phyloP scores from a whole-genome alignment of 2,888 invertebrate genomes.

The Geophilus truncorum region DNA sequence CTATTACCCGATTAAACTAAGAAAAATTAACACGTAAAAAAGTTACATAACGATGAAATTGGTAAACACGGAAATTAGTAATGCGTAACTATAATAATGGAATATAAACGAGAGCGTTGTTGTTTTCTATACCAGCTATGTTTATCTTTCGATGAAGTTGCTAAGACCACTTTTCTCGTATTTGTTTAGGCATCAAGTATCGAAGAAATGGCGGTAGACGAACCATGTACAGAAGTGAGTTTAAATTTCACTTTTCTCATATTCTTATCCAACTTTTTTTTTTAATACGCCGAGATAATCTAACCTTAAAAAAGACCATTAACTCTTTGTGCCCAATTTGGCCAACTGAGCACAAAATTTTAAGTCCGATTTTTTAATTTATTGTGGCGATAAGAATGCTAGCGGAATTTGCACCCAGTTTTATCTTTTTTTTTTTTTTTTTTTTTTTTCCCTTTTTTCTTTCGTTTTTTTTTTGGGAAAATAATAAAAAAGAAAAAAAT shows the following conservation, averaged over 20 bases:
- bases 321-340: background rate
- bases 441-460: background rate
- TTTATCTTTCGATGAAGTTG: background rate
- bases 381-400: background rate
- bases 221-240: slow-evolving; percentile 45
- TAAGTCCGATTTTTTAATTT: background rate
- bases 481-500: background rate
- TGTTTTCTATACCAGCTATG: background rate
- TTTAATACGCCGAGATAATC: background rate
- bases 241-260: background rate
- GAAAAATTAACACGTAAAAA: background rate
- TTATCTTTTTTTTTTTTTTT: background rate
- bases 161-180: slow-evolving; percentile 42
- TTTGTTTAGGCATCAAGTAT: slow-evolving; percentile 55
- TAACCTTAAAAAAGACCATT: background rate
- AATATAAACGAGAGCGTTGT: slow-evolving; percentile 40
- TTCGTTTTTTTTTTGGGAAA: background rate
- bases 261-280: background rate
- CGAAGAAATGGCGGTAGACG: slow-evolving; percentile 55
- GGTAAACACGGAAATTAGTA: background rate
- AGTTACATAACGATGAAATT: background rate
- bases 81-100: slow-evolving; percentile 46
- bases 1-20: background rate
- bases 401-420: background rate
- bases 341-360: background rate